Conservation (phyloP, 30 jellyfish, hydroid and myxozoan genomes). For the Haliclystus octoradiatus region DNA sequence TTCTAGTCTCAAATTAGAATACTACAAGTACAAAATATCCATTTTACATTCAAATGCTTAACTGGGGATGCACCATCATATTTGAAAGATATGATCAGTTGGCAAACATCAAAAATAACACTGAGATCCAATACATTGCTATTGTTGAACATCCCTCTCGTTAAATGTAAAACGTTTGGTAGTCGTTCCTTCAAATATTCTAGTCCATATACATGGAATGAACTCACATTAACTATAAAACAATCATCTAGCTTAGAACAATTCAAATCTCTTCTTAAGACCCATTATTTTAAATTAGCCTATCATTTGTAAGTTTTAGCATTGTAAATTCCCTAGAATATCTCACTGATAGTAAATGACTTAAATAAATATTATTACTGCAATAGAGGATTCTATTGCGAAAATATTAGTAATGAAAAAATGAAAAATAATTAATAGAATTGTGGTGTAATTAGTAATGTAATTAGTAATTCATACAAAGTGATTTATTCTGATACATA, state of each 20-base stretch:
- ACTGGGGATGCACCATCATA: conserved; percentile 19
- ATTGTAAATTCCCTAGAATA: too few species aligned
- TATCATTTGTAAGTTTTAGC: conserved; percentile 6
- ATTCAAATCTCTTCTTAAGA: conserved; percentile 10
- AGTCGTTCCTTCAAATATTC: conserved; percentile 7
- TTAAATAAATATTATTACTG: too few species aligned
- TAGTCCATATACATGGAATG: conserved; percentile 26
- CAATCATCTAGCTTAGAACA: conserved; percentile 10
- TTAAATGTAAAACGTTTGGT: conserved; percentile 21
- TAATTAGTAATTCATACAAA: too few species aligned
- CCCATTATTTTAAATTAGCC: conserved; percentile 22
- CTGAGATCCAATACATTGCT: conserved; percentile 13
- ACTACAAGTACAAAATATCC: conserved; percentile 13
- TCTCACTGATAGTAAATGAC: too few species aligned
- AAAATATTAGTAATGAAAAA: too few species aligned
- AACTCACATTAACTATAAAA: conserved; percentile 10
- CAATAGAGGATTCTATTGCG: too few species aligned
- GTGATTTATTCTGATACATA: too few species aligned
- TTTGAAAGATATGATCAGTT: too few species aligned
- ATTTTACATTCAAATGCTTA: conserved; percentile 13
- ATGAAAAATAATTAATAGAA: too few species aligned
- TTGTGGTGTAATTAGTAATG: too few species aligned
- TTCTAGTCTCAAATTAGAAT: too few species aligned
- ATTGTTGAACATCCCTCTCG: conserved; percentile 12
- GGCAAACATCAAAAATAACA: too few species aligned